These are phyloP conservation scores for Phrixothrix hirtus DNA, from an alignment of 2,888 invertebrate species.

Conservation along the genomic window DNA sequence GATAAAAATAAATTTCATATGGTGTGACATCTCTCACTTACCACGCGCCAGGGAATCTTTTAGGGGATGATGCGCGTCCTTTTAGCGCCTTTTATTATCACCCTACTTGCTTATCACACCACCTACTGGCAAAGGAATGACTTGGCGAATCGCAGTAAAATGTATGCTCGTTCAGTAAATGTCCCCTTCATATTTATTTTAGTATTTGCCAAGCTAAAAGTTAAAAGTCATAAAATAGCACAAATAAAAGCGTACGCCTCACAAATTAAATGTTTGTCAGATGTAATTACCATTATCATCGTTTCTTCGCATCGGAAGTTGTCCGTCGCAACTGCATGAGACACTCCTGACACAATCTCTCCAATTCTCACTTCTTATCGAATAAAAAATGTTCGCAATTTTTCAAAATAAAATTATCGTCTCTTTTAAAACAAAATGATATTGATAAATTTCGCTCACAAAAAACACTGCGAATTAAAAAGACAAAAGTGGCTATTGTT, in stretches of 20 bases:
- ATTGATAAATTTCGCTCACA: background rate
- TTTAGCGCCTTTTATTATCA: slow-evolving; percentile 49
- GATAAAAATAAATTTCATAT: slow-evolving; percentile 19
- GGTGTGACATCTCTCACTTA: slow-evolving; percentile 27
- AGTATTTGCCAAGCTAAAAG: slow-evolving; percentile 10
- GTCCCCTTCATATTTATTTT: slow-evolving; percentile 21
- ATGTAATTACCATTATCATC: slow-evolving; percentile 36
- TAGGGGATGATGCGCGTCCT: slow-evolving; percentile 45
- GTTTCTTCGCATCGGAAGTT: slow-evolving; percentile 37
- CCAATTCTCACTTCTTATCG: slow-evolving; percentile 29
- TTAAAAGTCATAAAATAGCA: slow-evolving; percentile 27
- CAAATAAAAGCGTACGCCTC: slow-evolving; percentile 30
- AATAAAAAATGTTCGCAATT: slow-evolving; percentile 11
- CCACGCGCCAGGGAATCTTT: slow-evolving; percentile 41
- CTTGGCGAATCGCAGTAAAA: slow-evolving; percentile 37
- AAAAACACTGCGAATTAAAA: slow-evolving; percentile 1
- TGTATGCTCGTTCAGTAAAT: slow-evolving; percentile 16
- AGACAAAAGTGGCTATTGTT: background rate
- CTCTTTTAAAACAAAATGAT: slow-evolving; percentile 4
- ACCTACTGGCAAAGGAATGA: slow-evolving; percentile 44
- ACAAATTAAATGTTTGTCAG: slow-evolving; percentile 33
- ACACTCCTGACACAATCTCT: slow-evolving; percentile 33
- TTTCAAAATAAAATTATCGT: slow-evolving; percentile 12
- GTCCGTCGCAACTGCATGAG: slow-evolving; percentile 32
- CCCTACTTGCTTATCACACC: slow-evolving; percentile 47